Evolutionary conservation across 2,888 invertebrate species (phyloP).

Genomic region (Rhagonycha fulva): DNA sequence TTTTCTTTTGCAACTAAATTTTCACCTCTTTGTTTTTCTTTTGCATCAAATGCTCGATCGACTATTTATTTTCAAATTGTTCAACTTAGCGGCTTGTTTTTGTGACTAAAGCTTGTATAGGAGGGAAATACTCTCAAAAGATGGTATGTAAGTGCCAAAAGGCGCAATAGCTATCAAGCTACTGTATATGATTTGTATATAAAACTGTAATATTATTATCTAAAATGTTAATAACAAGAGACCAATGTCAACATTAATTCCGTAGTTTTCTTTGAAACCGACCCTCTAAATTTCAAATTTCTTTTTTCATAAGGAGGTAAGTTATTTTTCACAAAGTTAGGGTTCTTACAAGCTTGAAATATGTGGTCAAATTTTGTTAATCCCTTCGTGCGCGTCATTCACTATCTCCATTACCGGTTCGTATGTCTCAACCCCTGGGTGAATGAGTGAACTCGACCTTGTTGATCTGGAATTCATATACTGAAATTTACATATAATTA

Average conservation of each 20-base stretch:
- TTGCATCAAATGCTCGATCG: slow-evolving; percentile 17
- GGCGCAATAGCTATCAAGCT: slow-evolving; percentile 43
- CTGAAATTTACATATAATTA: too few species aligned
- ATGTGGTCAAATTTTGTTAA: too few species aligned
- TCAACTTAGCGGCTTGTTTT: slow-evolving; percentile 17
- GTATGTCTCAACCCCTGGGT: too few species aligned
- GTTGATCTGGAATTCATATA: too few species aligned
- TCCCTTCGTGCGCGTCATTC: too few species aligned
- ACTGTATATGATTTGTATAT: slow-evolving; percentile 53
- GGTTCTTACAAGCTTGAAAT: too few species aligned
- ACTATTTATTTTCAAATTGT: background rate
- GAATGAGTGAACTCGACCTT: too few species aligned
- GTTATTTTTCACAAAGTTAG: background rate
- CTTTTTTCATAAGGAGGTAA: background rate
- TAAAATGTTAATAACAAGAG: slow-evolving; percentile 52
- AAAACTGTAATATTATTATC: slow-evolving; percentile 49
- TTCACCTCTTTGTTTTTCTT: background rate
- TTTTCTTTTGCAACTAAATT: background rate
- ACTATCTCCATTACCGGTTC: too few species aligned
- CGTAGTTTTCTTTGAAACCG: slow-evolving; percentile 26
- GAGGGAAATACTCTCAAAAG: slow-evolving; percentile 44
- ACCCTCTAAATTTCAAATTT: background rate
- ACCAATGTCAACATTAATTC: slow-evolving; percentile 40
- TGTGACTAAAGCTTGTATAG: slow-evolving; percentile 31
- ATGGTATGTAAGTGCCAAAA: slow-evolving; percentile 48